Base-by-base conservation (phyloP, 2,797 vertebrate species). In the Malacoctenus gilli region DNA sequence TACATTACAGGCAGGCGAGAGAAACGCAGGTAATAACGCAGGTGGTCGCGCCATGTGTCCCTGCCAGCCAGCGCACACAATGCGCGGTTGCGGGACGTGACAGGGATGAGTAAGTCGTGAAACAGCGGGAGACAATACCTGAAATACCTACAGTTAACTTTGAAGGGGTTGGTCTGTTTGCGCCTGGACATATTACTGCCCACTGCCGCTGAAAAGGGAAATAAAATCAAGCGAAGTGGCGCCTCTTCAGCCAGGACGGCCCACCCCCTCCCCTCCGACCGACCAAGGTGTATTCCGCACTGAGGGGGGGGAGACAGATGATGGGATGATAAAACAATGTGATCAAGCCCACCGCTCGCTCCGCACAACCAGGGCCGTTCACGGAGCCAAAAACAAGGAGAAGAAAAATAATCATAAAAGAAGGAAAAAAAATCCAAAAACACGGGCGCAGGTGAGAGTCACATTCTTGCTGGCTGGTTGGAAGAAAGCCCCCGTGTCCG, bases 111-210 rank as follows among this genome's bases (percentile, higher is more conserved):
- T 34, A 64, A 52, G 12, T 59, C 37, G n/a, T 73, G 36, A 72
- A 76, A 75, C 36, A 70, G 53, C 35, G 60, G 68, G 41, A 48
- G 77, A 82, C 71, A 80, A 86, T 84, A 90, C 78, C 85, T 87
- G 71, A 15, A 78, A 83, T 95, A 99, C 97, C 95, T 94, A 98
- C 97, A 98, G 92, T 95, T 91, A 93, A 98, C 96, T 96, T 96
- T 98, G 92, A 98, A 97, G 87, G 97, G 96, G 93, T 95, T 97
- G 89, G 94, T 96, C 91, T 98, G 96, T 97, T 99, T 99, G 88
- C 96, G 92, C 85, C 95, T 95, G 92, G 96, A 98, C 96, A 98
- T 98, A 94, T 92, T 96, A 95, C 69, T 85, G 87, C 79, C 75
- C 81, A 81, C 69, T 87, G 67, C 75, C 59, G 67, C 67, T 40